Base-by-base conservation (phyloP, 1,140 invertebrate species). In the Zaprionus capensis region DNA sequence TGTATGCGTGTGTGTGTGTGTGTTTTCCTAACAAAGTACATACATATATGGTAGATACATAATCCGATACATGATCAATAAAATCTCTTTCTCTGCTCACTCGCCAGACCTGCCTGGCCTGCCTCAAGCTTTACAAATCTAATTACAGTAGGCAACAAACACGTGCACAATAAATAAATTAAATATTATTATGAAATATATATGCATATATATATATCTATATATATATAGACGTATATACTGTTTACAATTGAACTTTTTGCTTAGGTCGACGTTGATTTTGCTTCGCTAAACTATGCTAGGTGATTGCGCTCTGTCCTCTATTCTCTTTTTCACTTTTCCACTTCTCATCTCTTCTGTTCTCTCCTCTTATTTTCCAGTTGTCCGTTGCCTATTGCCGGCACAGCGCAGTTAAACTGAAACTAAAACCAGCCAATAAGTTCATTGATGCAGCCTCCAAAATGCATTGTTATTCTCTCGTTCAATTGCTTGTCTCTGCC, bases 181-280 rank as follows among this genome's bases (percentile, higher is more conserved):
- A 75, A 78, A 46, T 59, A 70, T 75, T 84, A 84, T 70, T 76
- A 82, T 44, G 71, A 76, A 71, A 55, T 71, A 76, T 57, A 67
- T 70, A 51, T 51, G 76, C 71, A 64, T 69, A 73, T 72, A 73
- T 58, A 56, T 63, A 31, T 59, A 71, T 55, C 73, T 70, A 58
- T 67, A 79, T 71, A 69, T 31, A 31, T 31, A 31, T 59, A 76
- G 51, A 77, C 77, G 63, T 67, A 76, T 71, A 71, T 34, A 51
- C 57, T 53, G 77, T 81, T 68, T 82, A 81, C 74, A 80, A 44
- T 83, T 82, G 53, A 77, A 86, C 80, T 61, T 78, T 83, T 24
- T 36, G 70, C 78, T 84, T 83, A 71, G 34, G 38, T 61, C 59
- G 53, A 71, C 20, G 6, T 64, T 51, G 46, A 51, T 65, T 38